A percentile compares a stretch with the other conserved stretches of the same genome.
Evolutionary conservation across 2,113 vertebrate genomes (phyloP).

Genomic region (Numenius arquata): DNA sequence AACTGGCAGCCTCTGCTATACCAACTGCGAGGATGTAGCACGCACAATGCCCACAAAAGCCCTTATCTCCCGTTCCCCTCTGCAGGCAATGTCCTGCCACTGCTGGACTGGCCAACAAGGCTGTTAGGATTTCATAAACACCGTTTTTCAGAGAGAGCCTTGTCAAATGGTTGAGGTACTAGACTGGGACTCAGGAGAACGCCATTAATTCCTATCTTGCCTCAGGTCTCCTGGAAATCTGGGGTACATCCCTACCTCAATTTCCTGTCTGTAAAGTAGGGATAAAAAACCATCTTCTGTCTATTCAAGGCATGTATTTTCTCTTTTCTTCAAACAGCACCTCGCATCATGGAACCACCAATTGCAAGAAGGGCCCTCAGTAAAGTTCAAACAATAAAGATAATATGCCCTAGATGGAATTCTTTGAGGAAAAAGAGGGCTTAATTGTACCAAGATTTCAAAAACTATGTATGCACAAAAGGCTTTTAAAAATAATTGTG

Average conservation of each 20-base stretch:
- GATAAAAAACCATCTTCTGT: neutral
- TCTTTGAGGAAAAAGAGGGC: neutral
- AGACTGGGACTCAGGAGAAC: neutral
- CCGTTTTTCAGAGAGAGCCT: neutral
- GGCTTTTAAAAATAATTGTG: slow-evolving; percentile 60
- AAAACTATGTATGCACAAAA: slow-evolving; percentile 25
- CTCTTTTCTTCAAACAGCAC: neutral
- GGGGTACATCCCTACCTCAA: neutral
- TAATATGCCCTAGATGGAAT: neutral
- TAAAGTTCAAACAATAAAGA: neutral
- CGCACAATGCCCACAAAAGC: neutral
- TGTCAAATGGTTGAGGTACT: neutral
- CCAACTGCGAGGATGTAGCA: neutral
- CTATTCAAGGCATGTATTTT: neutral
- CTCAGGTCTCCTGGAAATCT: neutral
- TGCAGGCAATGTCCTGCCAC: neutral
- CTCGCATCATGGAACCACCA: neutral
- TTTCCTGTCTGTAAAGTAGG: neutral
- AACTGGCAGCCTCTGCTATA: neutral
- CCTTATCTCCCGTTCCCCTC: neutral
- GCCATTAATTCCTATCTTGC: neutral
- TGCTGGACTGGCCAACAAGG: neutral
- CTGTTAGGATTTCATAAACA: neutral
- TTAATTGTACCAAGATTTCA: slow-evolving; percentile 10
- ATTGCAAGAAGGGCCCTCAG: neutral